Conservation (phyloP, 2,888 invertebrate genomes). For the Exephanes ischioxanthus region DNA sequence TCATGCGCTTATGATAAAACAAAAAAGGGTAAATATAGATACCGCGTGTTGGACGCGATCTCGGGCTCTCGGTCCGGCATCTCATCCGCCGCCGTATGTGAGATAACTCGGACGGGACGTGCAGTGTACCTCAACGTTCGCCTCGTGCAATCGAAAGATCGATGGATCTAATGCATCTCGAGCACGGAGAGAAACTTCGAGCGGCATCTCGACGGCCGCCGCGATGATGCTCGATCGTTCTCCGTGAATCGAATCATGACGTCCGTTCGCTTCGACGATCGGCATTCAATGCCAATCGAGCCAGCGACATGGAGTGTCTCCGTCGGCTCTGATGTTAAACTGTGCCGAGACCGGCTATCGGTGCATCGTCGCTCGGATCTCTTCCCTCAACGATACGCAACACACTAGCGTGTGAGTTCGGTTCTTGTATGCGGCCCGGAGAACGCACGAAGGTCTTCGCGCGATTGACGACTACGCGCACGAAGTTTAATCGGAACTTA, state of each 20-base stretch:
- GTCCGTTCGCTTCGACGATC: constrained; percentile 46
- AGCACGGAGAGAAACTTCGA: neutral
- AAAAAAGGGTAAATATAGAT: constrained; percentile 45
- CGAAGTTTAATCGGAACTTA: neutral
- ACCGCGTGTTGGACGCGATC: constrained; percentile 24
- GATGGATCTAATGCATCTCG: constrained; percentile 40
- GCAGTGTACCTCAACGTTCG: constrained; percentile 5
- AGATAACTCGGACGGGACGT: neutral
- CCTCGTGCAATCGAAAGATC: constrained; percentile 45
- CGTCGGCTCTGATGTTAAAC: neutral
- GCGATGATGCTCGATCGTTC: constrained; percentile 35
- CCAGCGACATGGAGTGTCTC: constrained; percentile 11
- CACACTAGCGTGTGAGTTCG: neutral
- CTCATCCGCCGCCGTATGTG: neutral
- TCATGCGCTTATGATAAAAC: constrained; percentile 55
- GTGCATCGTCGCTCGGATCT: neutral
- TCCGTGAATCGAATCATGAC: constrained; percentile 47
- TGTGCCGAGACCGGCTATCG: neutral
- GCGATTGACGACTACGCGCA: constrained; percentile 19
- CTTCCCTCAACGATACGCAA: constrained; percentile 23
- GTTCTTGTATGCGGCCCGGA: neutral
- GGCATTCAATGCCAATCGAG: constrained; percentile 59
- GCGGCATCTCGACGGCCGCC: constrained; percentile 10
- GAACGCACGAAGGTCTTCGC: neutral
- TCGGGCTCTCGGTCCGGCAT: constrained; percentile 11